Evolutionary conservation across 2,797 vertebrate genomes (phyloP).

Genomic region (Nyctalus aviator): DNA sequence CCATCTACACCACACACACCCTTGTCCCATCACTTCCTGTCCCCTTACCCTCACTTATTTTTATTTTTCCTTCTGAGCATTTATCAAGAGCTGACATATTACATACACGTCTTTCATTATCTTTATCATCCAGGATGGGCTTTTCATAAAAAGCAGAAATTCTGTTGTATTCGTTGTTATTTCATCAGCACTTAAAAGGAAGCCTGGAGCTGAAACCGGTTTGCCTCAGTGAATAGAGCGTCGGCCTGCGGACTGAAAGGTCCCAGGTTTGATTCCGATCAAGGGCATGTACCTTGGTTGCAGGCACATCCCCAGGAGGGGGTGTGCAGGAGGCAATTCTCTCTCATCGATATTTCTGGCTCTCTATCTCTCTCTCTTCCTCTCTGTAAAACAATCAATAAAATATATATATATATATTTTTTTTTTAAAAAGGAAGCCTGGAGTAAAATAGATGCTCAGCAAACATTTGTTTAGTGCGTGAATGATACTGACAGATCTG

Average conservation of each 20-base stretch:
- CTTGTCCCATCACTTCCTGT: not conserved
- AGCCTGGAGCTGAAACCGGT: not conserved
- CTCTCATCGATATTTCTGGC: too few species aligned
- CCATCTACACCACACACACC: not conserved
- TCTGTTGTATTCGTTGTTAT: not conserved
- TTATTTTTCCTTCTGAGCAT: not conserved
- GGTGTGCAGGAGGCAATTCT: too few species aligned
- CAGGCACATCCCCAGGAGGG: too few species aligned
- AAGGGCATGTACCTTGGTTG: too few species aligned
- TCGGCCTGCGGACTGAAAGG: too few species aligned
- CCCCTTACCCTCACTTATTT: not conserved
- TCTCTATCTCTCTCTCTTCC: too few species aligned
- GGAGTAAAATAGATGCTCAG: not conserved
- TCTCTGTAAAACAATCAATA: too few species aligned
- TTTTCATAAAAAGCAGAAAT: not conserved
- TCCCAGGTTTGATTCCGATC: too few species aligned
- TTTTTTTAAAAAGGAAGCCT: not conserved
- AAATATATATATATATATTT: too few species aligned
- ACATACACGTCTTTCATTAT: not conserved
- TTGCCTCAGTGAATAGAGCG: too few species aligned
- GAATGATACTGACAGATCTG: not conserved
- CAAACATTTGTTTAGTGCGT: not conserved
- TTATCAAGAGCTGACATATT: not conserved
- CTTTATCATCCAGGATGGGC: not conserved
- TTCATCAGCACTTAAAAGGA: not conserved